Evolutionary conservation across 2,113 vertebrate genomes (phyloP).

Genomic region (Rhinopithecus roxellana): DNA sequence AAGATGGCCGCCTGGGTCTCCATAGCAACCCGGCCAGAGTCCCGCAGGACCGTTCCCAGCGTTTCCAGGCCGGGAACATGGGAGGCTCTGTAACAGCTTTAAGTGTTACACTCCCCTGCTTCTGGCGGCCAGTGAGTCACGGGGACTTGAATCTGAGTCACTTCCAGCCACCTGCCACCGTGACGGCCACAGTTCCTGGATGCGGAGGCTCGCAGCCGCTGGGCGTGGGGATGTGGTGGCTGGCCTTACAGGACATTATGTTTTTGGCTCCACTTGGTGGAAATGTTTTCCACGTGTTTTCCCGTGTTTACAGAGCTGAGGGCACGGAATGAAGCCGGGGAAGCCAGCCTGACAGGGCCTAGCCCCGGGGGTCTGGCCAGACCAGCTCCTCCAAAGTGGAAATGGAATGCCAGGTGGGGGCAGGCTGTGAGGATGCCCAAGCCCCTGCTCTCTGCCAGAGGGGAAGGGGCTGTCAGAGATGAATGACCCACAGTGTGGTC

Average conservation of each 20-base stretch:
- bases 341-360: not conserved
- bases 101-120: not conserved
- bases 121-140: constrained; percentile 30
- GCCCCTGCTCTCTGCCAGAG: accelerated
- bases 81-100: not conserved
- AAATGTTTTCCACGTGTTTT: constrained; percentile 61
- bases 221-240: not conserved
- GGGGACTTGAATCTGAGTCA: constrained; percentile 36
- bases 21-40: not conserved
- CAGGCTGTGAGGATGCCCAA: not conserved
- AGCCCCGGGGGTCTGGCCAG: not conserved
- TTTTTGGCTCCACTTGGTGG: constrained; percentile 57
- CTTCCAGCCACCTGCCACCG: constrained; percentile 71
- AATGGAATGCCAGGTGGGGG: not conserved
- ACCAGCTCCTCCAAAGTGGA: accelerated
- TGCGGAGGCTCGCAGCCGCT: not conserved
- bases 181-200: constrained; percentile 38
- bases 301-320: constrained; percentile 45
- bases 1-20: not conserved
- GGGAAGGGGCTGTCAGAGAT: accelerated
- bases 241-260: not conserved
- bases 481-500: accelerated
- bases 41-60: constrained; percentile 22
- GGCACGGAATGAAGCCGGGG: not conserved
- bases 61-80: not conserved